These are phyloP conservation scores for Nesoenas mayeri DNA, from an alignment of 2,113 vertebrate species.

Conservation along the genomic window DNA sequence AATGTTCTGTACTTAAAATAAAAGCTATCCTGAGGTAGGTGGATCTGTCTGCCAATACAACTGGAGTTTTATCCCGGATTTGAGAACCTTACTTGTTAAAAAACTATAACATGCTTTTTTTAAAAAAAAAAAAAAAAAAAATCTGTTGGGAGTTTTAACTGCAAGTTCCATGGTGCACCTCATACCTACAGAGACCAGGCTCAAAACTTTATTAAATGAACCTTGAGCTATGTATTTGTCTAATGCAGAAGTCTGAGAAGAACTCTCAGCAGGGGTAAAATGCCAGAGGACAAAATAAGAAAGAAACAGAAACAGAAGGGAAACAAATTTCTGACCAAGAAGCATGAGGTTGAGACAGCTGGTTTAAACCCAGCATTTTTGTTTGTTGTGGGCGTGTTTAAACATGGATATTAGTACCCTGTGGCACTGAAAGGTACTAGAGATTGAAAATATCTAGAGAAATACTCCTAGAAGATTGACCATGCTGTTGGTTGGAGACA, in stretches of 20 bases:
- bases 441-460: not conserved
- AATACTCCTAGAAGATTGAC: not conserved
- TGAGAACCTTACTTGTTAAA: not conserved
- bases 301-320: fast-evolving
- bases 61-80: not conserved
- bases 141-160: not conserved
- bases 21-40: not conserved
- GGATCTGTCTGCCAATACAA: not conserved
- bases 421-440: not conserved
- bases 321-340: not conserved
- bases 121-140: too few species aligned
- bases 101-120: fast-evolving
- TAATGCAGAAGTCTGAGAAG: not conserved
- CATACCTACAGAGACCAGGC: not conserved
- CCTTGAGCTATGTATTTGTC: not conserved
- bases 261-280: not conserved
- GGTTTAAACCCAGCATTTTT: not conserved
- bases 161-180: not conserved
- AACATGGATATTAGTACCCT: fast-evolving
- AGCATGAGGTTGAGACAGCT: not conserved
- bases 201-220: not conserved
- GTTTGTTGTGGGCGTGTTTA: fast-evolving
- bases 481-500: fast-evolving
- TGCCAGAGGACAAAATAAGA: not conserved
- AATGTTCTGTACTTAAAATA: not conserved